phyloP scores from a whole-genome alignment of 2,113 vertebrate species.

The Mormoops blainvillei region DNA sequence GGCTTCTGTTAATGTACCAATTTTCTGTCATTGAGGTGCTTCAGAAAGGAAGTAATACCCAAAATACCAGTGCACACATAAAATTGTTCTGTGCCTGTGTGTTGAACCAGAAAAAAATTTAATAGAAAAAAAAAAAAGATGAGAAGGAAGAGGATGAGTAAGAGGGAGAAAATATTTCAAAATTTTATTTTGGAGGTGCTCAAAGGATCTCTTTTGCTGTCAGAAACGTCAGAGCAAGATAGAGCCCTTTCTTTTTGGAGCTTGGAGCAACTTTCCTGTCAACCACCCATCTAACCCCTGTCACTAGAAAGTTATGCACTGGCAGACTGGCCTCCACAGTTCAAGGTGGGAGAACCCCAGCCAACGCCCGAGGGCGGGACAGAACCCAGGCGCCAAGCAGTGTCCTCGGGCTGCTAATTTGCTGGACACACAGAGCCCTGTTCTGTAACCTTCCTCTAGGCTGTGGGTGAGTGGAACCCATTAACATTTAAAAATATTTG shows the following conservation, averaged over 20 bases:
- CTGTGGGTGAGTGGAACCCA: constrained; percentile 79
- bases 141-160: background rate
- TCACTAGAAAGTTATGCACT: constrained; percentile 69
- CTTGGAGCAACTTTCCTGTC: constrained; percentile 57
- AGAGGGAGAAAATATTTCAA: background rate
- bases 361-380: constrained; percentile 70
- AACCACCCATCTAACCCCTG: constrained; percentile 29
- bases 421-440: constrained; percentile 75
- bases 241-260: background rate
- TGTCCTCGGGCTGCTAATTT: constrained; percentile 75
- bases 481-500: constrained; percentile 86
- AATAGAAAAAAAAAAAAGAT: background rate
- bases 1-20: background rate
- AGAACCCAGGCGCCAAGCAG: constrained; percentile 77
- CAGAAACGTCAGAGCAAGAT: background rate
- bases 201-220: background rate
- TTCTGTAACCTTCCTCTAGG: constrained; percentile 70
- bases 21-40: background rate
- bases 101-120: background rate
- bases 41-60: background rate
- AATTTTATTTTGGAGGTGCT: background rate
- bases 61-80: background rate
- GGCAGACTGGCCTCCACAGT: constrained; percentile 60
- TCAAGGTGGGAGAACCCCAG: constrained; percentile 70
- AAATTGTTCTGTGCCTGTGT: background rate